Base-by-base conservation (phyloP, 2,113 vertebrate genomes). In the Lota lota region DNA sequence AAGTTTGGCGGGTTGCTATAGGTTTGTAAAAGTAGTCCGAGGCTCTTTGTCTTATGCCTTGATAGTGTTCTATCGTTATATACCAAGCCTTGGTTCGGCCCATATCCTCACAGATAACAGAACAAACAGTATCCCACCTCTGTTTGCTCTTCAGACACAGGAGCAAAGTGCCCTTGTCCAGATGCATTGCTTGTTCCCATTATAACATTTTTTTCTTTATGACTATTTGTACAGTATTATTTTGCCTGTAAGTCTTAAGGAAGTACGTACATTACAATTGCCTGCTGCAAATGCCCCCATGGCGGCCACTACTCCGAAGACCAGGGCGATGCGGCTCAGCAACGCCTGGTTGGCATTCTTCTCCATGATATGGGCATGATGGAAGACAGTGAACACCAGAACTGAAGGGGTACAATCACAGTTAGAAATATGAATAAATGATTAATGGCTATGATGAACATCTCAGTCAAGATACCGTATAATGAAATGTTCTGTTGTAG, bases 321-420 rank as follows among this genome's bases (percentile, higher is more conserved):
- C 75, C 69, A 91, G 21, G 0, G 88, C 89, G 53, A 71, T 53
- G 74, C 66, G 91, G 72, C 92, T 93, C 69, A 88, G 51, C 47
- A 87, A 61, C 19, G 75, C 73, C 6, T 89, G 73, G n/a, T 64
- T 64, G 0, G 58, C 4, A 22, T 89, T 84, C 69, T 20, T 90
- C 57, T 91, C 88, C 83, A 93, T 64, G 8, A 93, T 75, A 28
- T 93, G 92, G 1, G 90, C 90, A 79, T 93, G 91, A 69, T 93
- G 90, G 67, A 90, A 87, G 33, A 93, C 54, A 20, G 83, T 82
- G 70, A 93, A 93, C 36, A 92, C 64, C 63, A 92, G 63, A 69
- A 93, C 92, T 93, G 19, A 28, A 69, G 21, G 66, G 57, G 14
- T 47, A 12, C 40, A 12, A 14, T 2, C 40, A 79, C 19, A 74